Conservation (phyloP, 64 coral and sea anemone genomes). For the Porites lutea region DNA sequence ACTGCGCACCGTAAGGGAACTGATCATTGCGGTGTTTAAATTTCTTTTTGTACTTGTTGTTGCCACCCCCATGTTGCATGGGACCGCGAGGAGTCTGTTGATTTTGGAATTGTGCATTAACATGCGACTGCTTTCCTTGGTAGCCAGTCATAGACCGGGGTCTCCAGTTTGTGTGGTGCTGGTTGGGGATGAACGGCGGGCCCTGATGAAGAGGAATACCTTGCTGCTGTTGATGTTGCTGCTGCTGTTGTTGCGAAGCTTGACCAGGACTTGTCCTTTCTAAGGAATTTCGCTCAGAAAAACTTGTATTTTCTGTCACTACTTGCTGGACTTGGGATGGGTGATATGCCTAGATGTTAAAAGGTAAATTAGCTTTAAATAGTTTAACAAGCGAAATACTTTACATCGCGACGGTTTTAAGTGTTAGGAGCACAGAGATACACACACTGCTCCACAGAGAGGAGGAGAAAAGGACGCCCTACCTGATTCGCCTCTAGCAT, state of each 20-base stretch:
- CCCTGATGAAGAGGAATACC: constrained; percentile 26
- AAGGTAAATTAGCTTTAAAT: neutral
- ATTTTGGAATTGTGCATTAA: constrained; percentile 9
- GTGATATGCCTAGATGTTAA: neutral
- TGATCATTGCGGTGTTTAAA: constrained; percentile 15
- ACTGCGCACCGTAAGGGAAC: constrained; percentile 8
- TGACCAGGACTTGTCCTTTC: constrained; percentile 28
- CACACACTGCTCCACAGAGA: too few species aligned
- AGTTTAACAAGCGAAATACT: neutral
- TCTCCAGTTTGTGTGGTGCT: constrained; percentile 45
- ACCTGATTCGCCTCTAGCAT: too few species aligned
- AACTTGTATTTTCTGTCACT: constrained; percentile 41
- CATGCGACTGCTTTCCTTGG: neutral
- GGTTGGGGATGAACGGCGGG: constrained; percentile 15
- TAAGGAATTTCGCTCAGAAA: constrained; percentile 39
- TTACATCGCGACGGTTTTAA: too few species aligned
- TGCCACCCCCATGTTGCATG: constrained; percentile 2
- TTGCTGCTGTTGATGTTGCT: constrained; percentile 26
- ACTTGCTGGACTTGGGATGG: constrained; percentile 2
- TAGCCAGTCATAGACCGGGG: constrained; percentile 7
- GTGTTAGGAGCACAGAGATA: too few species aligned
- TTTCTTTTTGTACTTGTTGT: constrained; percentile 25
- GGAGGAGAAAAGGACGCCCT: too few species aligned
- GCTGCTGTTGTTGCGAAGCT: constrained; percentile 23
- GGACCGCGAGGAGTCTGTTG: constrained; percentile 34